Percentiles rank a stretch among this genome's conserved stretches.
These are phyloP conservation scores for Acanthosepion lycidas DNA, from an alignment of 2,888 invertebrate genomes.

Conservation along the genomic window DNA sequence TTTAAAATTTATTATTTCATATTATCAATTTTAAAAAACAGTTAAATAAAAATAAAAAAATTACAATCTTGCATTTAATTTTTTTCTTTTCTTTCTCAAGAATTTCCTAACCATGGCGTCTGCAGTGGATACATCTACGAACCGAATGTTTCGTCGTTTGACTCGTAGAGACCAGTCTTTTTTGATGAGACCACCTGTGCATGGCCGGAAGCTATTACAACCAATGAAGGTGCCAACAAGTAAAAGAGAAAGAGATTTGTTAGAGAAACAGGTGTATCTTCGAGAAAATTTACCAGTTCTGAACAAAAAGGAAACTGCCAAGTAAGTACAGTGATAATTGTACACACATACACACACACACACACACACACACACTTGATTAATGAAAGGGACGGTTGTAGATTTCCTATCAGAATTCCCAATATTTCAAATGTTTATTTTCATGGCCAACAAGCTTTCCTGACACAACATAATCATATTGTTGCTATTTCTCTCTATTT, in stretches of 20 bases:
- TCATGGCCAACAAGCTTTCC: too few species aligned
- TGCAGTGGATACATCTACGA: too few species aligned
- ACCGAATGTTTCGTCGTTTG: too few species aligned
- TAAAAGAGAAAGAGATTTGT: slow-evolving; percentile 59
- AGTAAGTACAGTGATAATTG: slow-evolving; percentile 59
- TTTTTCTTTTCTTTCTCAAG: background rate
- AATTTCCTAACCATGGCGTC: background rate
- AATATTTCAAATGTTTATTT: too few species aligned
- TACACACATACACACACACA: background rate
- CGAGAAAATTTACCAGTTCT: slow-evolving; percentile 64
- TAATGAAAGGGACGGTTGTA: too few species aligned
- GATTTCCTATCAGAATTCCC: too few species aligned
- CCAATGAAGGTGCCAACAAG: slow-evolving; percentile 57
- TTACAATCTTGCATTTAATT: background rate
- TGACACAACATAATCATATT: too few species aligned
- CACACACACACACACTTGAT: too few species aligned
- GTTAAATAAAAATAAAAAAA: too few species aligned
- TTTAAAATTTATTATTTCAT: too few species aligned
- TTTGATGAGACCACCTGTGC: background rate
- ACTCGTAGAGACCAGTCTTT: too few species aligned
- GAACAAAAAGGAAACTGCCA: slow-evolving; percentile 65
- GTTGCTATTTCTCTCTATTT: too few species aligned
- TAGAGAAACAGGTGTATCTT: slow-evolving; percentile 56
- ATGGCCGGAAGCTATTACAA: slow-evolving; percentile 51
- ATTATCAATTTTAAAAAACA: background rate